These are phyloP conservation scores for Bhutanitis thaidina DNA, from an alignment of 2,888 invertebrate species.

Conservation along the genomic window DNA sequence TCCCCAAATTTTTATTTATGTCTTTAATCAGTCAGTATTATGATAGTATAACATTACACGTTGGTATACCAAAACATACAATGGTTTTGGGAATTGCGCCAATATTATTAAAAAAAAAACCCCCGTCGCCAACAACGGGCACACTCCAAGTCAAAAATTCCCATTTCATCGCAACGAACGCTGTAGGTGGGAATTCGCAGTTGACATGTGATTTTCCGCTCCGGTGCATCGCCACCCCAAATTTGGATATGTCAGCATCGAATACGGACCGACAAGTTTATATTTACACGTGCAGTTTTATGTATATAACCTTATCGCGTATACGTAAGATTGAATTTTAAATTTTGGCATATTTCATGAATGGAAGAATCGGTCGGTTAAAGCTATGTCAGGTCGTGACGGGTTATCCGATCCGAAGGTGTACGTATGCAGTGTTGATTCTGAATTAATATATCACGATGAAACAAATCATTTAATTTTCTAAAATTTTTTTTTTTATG, in stretches of 20 bases:
- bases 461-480: no score
- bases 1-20: no score
- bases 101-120: no score
- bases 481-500: no score
- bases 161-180: conserved; percentile 22
- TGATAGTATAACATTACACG: no score
- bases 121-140: conserved; percentile 12
- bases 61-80: no score
- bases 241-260: conserved; percentile 55
- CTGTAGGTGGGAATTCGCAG: conserved; percentile 34
- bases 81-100: no score
- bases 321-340: conserved; percentile 20
- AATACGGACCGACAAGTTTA: conserved; percentile 29
- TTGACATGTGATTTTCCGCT: conserved; percentile 74
- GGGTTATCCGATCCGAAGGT: conserved; percentile 33
- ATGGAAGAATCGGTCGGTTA: conserved; percentile 6
- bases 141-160: conserved; percentile 11
- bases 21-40: no score
- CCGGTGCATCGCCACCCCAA: conserved; percentile 43
- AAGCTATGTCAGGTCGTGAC: conserved; percentile 30
- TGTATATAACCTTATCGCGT: conserved; percentile 10
- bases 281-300: background rate
- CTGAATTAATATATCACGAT: conserved; percentile 38
- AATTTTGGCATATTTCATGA: conserved; percentile 6
- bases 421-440: conserved; percentile 31